Evolutionary conservation across 2,797 vertebrate species (phyloP).

Genomic region (Crax fasciolata): DNA sequence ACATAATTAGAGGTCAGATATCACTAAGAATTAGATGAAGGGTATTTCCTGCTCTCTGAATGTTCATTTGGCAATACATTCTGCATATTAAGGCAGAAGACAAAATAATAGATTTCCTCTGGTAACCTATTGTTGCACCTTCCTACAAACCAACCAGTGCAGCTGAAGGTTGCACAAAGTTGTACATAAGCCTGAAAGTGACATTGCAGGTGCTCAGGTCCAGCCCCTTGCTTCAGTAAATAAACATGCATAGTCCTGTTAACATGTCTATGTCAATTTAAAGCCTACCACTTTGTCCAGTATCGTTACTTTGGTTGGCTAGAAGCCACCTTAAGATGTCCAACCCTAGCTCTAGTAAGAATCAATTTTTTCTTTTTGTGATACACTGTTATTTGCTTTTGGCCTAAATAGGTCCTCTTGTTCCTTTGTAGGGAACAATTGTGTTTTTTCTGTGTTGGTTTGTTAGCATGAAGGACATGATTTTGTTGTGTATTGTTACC

Average conservation of each 20-base stretch:
- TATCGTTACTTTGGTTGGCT: background rate
- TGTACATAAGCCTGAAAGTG: background rate
- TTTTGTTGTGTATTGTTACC: background rate
- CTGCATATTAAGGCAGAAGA: background rate
- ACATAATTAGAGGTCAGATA: background rate
- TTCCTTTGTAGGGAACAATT: background rate
- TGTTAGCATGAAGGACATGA: background rate
- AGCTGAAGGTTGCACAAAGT: background rate
- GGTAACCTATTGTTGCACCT: background rate
- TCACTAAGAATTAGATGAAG: background rate
- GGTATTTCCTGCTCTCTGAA: background rate
- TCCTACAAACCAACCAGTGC: no score
- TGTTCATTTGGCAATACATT: background rate
- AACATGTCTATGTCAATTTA: background rate
- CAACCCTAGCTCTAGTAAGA: background rate
- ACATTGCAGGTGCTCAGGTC: background rate
- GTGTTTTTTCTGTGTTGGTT: background rate
- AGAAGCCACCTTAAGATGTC: background rate
- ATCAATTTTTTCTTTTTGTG: background rate
- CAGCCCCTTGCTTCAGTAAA: background rate
- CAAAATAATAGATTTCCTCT: background rate
- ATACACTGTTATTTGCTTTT: background rate
- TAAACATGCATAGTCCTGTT: background rate
- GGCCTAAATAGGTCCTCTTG: background rate
- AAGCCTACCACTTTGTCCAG: background rate